Evolutionary conservation across 2,113 vertebrate species (phyloP).

Genomic region (Archocentrus centrarchus): DNA sequence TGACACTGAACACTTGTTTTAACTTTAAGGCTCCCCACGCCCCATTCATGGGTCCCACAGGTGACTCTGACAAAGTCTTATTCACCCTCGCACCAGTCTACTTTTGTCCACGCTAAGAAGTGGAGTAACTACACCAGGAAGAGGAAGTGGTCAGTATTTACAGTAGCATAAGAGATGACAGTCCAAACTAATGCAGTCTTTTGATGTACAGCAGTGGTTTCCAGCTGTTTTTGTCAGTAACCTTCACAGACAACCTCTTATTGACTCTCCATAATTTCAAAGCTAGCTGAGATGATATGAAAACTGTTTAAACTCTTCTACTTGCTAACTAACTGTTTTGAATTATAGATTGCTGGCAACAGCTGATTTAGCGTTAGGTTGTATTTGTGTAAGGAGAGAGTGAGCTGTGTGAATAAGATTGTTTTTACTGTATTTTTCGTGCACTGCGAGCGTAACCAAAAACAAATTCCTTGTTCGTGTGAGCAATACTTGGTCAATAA

Average conservation of each 20-base stretch:
- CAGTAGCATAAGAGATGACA: conserved; percentile 42
- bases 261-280: neutral
- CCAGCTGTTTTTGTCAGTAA: neutral
- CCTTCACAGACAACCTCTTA: neutral
- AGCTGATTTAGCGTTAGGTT: neutral
- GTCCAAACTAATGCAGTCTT: neutral
- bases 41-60: conserved; percentile 37
- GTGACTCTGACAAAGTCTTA: conserved; percentile 61
- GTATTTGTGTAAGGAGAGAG: neutral
- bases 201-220: conserved; percentile 31
- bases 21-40: conserved; percentile 44
- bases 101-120: conserved; percentile 51
- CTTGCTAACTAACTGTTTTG: neutral
- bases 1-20: conserved; percentile 65
- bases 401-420: too few relatives aligned
- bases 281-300: neutral
- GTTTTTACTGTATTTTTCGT: too few relatives aligned
- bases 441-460: too few relatives aligned
- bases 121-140: conserved; percentile 43
- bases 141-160: conserved; percentile 58
- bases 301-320: neutral
- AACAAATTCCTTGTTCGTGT: too few relatives aligned
- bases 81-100: conserved; percentile 54
- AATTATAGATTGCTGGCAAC: neutral
- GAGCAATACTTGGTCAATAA: too few relatives aligned